Evolutionary conservation across 2,888 invertebrate species (phyloP).

Genomic region (Myopa tessellatipennis): DNA sequence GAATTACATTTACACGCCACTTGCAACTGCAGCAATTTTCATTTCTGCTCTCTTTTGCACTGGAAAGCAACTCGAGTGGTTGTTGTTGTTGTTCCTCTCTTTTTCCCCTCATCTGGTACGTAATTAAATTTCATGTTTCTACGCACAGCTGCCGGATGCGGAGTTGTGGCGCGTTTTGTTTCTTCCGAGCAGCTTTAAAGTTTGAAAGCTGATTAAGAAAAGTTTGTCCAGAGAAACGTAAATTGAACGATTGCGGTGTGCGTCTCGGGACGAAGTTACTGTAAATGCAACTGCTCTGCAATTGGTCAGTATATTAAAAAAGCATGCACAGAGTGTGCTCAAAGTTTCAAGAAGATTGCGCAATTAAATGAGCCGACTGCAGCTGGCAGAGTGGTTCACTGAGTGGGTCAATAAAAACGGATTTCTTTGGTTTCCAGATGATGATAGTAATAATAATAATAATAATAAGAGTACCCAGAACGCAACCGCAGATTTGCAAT

Average conservation of each 20-base stretch:
- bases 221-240: background rate
- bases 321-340: background rate
- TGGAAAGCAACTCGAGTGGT: too few species aligned
- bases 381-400: too few species aligned
- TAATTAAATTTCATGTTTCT: too few species aligned
- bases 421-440: too few species aligned
- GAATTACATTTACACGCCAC: slow-evolving; percentile 1
- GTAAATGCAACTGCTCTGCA: background rate
- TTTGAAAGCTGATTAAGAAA: slow-evolving; percentile 10
- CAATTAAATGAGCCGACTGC: background rate
- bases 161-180: background rate
- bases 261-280: background rate
- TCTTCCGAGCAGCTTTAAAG: background rate
- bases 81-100: too few species aligned
- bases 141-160: too few species aligned
- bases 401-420: background rate
- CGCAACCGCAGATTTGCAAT: too few species aligned
- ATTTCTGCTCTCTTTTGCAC: background rate
- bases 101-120: too few species aligned
- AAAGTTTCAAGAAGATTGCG: background rate
- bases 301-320: background rate
- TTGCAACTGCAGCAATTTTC: slow-evolving; percentile 8
- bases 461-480: too few species aligned
- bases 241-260: background rate
- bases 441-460: too few species aligned